Conservation (phyloP, 2,888 invertebrate genomes). For the Panzeria rudis region DNA sequence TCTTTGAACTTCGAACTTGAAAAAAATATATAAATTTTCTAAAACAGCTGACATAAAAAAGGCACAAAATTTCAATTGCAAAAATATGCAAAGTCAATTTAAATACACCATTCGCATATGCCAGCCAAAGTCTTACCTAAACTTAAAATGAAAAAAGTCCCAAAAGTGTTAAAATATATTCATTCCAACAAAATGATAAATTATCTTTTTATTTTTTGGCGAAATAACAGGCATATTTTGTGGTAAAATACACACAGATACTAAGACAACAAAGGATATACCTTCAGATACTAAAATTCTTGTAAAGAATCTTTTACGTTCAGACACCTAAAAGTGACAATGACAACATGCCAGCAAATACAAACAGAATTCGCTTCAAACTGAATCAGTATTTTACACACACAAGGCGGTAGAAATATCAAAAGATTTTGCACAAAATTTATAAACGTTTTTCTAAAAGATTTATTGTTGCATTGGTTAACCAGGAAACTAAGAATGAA, state of each 20-base stretch:
- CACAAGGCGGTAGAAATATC: conserved; percentile 1
- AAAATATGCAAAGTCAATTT: conserved; percentile 15
- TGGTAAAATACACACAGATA: conserved; percentile 21
- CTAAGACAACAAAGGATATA: conserved; percentile 1
- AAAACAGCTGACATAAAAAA: conserved; percentile 27
- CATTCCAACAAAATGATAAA: conserved; percentile 62
- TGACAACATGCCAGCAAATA: conserved; percentile 54
- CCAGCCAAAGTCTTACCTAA: conserved; percentile 29
- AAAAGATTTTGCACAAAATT: conserved; percentile 73
- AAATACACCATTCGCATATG: conserved; percentile 9
- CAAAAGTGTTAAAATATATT: conserved; percentile 59
- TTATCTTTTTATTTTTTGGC: conserved; percentile 62
- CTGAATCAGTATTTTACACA: conserved; percentile 29
- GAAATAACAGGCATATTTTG: background rate
- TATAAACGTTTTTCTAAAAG: conserved; percentile 82
- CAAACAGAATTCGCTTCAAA: conserved; percentile 19
- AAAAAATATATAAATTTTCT: background rate
- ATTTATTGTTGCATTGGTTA: conserved; percentile 83
- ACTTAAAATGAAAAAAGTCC: conserved; percentile 20
- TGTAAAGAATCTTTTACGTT: conserved; percentile 6
- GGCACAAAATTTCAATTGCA: background rate
- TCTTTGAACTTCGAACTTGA: background rate
- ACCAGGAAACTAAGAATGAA: conserved; percentile 74
- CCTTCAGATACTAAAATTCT: conserved; percentile 40
- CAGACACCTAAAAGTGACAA: conserved; percentile 46